These are phyloP conservation scores for Chionoecetes opilio DNA, from an alignment of 1,140 invertebrate species.

Conservation along the genomic window DNA sequence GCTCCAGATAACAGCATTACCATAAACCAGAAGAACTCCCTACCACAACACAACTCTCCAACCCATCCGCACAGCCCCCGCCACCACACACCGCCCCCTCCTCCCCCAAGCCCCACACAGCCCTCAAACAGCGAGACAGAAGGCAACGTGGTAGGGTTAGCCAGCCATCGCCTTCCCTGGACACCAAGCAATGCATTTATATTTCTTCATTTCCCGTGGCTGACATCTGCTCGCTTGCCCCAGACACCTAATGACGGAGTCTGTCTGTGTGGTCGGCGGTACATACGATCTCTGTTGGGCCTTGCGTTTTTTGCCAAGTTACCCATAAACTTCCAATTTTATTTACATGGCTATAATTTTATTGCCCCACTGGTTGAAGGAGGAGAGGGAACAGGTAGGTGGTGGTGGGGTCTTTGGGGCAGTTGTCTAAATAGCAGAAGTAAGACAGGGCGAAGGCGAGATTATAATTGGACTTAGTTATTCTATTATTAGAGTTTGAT, in stretches of 20 bases:
- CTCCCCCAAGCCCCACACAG: neutral
- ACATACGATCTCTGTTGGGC: neutral
- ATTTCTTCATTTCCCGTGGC: slow-evolving; percentile 18
- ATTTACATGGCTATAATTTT: slow-evolving; percentile 12
- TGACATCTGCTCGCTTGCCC: neutral
- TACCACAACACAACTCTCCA: neutral
- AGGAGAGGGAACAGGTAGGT: no score
- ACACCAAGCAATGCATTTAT: slow-evolving; percentile 20
- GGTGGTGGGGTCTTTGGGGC: no score
- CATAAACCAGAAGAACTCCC: neutral
- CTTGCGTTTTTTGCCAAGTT: neutral
- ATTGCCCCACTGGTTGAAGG: neutral
- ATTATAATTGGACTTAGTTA: neutral
- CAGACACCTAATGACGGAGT: slow-evolving; percentile 1
- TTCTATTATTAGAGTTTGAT: no score
- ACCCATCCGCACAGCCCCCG: neutral
- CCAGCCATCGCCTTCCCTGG: neutral
- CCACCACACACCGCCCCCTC: neutral
- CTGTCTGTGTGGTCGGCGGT: neutral
- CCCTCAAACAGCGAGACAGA: neutral
- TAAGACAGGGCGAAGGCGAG: no score
- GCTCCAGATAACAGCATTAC: neutral
- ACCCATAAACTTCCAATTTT: slow-evolving; percentile 21
- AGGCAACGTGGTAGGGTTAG: neutral
- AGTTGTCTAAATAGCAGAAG: no score